These are phyloP conservation scores for Cyclophora punctaria DNA, from an alignment of 2,888 invertebrate genomes.

Conservation along the genomic window DNA sequence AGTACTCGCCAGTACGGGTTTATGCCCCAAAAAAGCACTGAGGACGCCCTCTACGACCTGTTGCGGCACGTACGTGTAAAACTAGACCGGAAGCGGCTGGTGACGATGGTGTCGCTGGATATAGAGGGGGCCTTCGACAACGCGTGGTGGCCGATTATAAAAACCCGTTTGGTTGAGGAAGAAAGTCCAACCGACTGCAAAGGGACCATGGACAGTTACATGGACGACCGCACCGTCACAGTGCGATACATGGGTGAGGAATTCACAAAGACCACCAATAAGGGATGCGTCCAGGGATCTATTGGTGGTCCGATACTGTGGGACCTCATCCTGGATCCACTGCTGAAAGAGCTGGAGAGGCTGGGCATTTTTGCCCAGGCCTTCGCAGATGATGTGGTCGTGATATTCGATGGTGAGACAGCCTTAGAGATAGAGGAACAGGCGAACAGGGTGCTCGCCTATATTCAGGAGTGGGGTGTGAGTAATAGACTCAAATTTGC, in stretches of 20 bases:
- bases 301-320: conserved; percentile 7
- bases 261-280: background rate
- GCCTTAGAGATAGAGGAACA: no score
- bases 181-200: background rate
- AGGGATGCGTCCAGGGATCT: background rate
- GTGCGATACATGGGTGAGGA: background rate
- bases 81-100: no score
- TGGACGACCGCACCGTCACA: background rate
- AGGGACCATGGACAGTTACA: background rate
- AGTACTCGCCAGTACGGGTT: background rate
- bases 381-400: conserved; percentile 3
- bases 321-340: conserved; percentile 6
- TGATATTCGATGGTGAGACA: background rate
- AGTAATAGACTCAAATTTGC: background rate
- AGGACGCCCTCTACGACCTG: background rate
- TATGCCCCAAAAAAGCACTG: background rate
- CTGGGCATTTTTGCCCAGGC: conserved; percentile 1
- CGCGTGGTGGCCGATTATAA: conserved; percentile 6
- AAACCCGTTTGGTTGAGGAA: background rate
- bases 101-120: conserved; percentile 1
- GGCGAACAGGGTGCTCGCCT: background rate
- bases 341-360: background rate
- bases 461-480: background rate
- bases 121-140: conserved; percentile 7
- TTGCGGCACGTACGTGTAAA: background rate